Conservation (phyloP, 1,140 invertebrate species). For the Eriosoma lanigerum region DNA sequence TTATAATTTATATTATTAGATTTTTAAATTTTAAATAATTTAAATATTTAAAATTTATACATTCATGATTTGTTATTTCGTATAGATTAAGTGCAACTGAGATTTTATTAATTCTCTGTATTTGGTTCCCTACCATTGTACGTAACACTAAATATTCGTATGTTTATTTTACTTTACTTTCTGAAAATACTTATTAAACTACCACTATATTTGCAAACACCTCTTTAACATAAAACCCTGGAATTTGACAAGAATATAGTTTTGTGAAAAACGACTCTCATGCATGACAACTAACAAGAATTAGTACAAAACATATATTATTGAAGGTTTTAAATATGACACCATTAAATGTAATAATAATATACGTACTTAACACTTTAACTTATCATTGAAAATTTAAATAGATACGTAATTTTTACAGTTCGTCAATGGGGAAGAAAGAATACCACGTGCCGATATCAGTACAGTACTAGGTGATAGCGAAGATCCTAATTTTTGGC, state of each 20-base stretch:
- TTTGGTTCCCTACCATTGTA: no score
- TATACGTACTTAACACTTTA: no score
- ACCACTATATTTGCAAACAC: background rate
- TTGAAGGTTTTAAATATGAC: background rate
- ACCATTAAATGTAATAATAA: background rate
- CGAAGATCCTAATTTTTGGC: constrained; percentile 54
- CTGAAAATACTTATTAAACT: background rate
- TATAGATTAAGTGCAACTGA: no score
- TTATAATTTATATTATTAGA: no score
- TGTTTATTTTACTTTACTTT: background rate
- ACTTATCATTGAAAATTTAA: background rate
- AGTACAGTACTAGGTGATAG: constrained; percentile 52
- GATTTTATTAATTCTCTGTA: no score
- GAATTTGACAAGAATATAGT: background rate
- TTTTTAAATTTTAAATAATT: no score
- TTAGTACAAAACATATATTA: constrained; percentile 1
- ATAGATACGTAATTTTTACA: constrained; percentile 1
- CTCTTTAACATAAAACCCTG: background rate
- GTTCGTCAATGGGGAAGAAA: constrained; percentile 15
- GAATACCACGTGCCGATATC: constrained; percentile 51
- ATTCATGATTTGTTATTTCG: no score
- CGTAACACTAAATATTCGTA: no score
- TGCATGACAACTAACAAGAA: background rate
- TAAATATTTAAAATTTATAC: no score
- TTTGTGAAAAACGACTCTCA: constrained; percentile 16